Conservation (phyloP, 2,797 vertebrate species). For the Melopsittacus undulatus region DNA sequence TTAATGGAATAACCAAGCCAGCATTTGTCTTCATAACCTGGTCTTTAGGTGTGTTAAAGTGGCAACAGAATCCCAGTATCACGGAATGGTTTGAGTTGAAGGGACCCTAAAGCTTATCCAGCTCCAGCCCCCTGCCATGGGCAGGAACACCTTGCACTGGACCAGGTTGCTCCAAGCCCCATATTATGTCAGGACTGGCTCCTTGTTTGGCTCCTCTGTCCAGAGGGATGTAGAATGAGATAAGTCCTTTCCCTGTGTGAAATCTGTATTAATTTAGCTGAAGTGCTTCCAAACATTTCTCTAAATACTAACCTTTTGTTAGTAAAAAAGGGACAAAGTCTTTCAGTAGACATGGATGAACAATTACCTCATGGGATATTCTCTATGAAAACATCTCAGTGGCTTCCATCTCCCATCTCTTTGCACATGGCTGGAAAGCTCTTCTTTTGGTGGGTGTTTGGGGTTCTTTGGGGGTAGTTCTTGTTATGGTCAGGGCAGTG, state of each 20-base stretch:
- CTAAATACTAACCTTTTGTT: neutral
- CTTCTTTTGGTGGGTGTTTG: neutral
- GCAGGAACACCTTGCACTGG: neutral
- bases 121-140: neutral
- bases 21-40: rapidly evolving
- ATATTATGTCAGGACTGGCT: neutral
- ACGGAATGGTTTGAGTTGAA: neutral
- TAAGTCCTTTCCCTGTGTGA: neutral
- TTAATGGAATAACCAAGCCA: neutral
- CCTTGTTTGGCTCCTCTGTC: rapidly evolving
- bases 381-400: neutral
- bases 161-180: neutral
- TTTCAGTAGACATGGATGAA: neutral
- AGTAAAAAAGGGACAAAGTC: neutral
- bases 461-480: neutral
- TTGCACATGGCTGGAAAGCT: neutral
- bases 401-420: neutral
- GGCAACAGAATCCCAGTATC: neutral
- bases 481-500: neutral
- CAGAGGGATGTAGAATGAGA: neutral
- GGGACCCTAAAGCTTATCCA: neutral
- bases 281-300: neutral
- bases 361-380: neutral
- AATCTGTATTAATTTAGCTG: neutral
- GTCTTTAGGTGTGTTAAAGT: neutral